A percentile compares a stretch with the other conserved stretches of the same genome.
Evolutionary conservation across 2,888 invertebrate genomes (phyloP).

Genomic region (Sycophila texana): DNA sequence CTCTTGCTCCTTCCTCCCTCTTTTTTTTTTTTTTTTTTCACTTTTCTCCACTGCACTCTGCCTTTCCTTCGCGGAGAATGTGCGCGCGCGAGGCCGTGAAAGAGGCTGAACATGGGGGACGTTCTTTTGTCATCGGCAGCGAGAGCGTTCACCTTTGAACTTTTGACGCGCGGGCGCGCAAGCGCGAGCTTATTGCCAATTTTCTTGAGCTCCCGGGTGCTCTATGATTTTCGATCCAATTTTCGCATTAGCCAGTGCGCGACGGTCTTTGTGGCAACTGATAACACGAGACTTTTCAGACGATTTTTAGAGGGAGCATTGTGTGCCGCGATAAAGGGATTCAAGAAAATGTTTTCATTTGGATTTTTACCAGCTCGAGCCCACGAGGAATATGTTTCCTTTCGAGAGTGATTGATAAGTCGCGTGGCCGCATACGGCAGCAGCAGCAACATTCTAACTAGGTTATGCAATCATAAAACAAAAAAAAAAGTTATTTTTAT

Average conservation of each 20-base stretch:
- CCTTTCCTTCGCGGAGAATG: neutral
- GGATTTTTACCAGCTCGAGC: no score
- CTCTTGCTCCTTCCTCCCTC: neutral
- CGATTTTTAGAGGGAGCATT: no score
- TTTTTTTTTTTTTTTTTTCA: conserved; percentile 11
- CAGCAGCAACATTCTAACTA: no score
- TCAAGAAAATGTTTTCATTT: no score
- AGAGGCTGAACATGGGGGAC: neutral
- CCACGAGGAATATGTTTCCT: no score
- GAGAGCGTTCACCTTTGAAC: conserved; percentile 20
- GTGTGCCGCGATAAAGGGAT: no score
- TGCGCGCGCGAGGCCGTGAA: neutral
- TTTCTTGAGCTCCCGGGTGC: conserved; percentile 4
- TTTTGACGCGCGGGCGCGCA: neutral
- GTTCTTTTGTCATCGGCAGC: conserved; percentile 16
- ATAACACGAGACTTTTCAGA: no score
- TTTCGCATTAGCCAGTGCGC: neutral
- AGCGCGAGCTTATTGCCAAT: conserved; percentile 12
- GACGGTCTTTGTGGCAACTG: no score
- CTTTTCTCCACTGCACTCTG: neutral
- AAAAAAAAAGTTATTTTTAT: no score
- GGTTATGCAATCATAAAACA: no score
- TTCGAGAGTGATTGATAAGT: no score
- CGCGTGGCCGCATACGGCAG: no score
- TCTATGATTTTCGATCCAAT: conserved; percentile 17